These are phyloP conservation scores for Agrotis segetum DNA, from an alignment of 2,888 invertebrate species.

Conservation along the genomic window DNA sequence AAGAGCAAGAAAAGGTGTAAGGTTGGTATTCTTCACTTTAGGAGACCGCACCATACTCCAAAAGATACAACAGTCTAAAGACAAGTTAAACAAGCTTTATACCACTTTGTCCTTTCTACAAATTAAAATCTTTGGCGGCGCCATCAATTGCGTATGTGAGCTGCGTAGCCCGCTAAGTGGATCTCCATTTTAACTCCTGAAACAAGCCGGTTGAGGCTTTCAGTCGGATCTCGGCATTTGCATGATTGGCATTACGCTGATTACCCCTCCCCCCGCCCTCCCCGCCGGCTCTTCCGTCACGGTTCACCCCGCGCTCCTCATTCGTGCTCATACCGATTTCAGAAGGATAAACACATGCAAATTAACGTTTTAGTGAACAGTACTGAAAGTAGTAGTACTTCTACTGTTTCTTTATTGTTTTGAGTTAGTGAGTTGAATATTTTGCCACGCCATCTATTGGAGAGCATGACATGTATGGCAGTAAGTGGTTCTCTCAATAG, in stretches of 20 bases:
- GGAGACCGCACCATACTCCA: too few species aligned
- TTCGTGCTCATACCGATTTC: conserved; percentile 70
- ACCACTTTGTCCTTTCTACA: conserved; percentile 48
- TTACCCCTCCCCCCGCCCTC: conserved; percentile 75
- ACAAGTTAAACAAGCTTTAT: neutral
- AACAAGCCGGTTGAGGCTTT: conserved; percentile 90
- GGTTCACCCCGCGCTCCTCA: conserved; percentile 65
- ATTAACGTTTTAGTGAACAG: conserved; percentile 75
- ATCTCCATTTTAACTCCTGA: conserved; percentile 91
- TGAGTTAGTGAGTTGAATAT: neutral
- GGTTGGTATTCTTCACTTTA: too few species aligned
- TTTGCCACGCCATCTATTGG: neutral
- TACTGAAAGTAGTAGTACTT: conserved; percentile 7
- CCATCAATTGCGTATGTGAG: conserved; percentile 90
- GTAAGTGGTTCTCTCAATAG: neutral
- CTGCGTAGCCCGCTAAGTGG: conserved; percentile 89
- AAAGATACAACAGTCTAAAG: neutral
- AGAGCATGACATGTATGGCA: neutral
- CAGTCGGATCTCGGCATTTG: conserved; percentile 90
- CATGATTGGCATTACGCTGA: conserved; percentile 91
- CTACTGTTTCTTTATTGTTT: conserved; percentile 5
- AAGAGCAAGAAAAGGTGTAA: too few species aligned
- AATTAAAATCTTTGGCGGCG: conserved; percentile 71
- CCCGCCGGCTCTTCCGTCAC: conserved; percentile 61
- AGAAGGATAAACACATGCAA: conserved; percentile 85